phyloP scores from a whole-genome alignment of 2,888 invertebrate species.

The Sarcophaga rosellei region DNA sequence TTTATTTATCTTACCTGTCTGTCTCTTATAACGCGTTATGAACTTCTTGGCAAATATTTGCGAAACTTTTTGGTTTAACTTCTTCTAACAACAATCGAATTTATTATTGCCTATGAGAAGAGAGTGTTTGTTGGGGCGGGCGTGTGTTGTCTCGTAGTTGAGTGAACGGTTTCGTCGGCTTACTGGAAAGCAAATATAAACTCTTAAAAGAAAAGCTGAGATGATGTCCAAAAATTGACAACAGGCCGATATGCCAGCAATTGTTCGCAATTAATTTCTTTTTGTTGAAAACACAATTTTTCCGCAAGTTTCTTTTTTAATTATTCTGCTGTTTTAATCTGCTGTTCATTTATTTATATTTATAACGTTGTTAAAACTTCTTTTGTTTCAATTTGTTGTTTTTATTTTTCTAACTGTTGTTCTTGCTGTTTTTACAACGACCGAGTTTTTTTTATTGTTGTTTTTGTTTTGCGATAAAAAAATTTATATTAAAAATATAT shows the following conservation, averaged over 20 bases:
- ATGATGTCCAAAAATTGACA: no score
- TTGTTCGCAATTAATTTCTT: neutral
- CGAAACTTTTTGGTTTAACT: neutral
- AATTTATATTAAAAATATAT: conserved; percentile 26
- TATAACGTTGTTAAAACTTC: neutral
- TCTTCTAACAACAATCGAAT: neutral
- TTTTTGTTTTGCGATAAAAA: conserved; percentile 38
- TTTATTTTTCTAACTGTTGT: conserved; percentile 6
- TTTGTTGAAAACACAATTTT: neutral
- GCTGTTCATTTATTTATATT: conserved; percentile 4
- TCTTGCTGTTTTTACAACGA: neutral
- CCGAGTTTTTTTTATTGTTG: neutral
- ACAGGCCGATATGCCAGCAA: neutral
- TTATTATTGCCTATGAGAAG: neutral
- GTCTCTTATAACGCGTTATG: neutral
- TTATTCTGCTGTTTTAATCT: neutral
- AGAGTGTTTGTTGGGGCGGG: neutral
- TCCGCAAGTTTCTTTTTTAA: neutral
- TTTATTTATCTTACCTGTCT: conserved; percentile 20
- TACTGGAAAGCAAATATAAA: neutral
- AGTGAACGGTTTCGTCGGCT: no score
- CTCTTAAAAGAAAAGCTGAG: neutral
- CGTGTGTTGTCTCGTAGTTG: neutral
- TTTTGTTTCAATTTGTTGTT: conserved; percentile 16
- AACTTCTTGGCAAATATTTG: neutral